Base-by-base conservation (phyloP, 2,113 vertebrate genomes). In the Galbula dea region DNA sequence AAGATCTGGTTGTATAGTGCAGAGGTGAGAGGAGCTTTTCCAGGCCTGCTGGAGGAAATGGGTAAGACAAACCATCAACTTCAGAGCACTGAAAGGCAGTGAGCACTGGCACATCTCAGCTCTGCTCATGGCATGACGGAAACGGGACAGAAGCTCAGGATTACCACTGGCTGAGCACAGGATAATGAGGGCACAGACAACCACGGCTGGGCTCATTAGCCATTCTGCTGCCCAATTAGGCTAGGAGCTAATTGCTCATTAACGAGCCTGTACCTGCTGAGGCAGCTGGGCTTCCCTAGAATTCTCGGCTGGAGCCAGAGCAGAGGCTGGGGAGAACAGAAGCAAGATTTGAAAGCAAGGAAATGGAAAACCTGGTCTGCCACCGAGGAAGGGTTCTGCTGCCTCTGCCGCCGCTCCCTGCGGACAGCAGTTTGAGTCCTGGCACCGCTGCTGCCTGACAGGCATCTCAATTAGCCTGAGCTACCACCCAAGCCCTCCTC, bases 141-240 rank as follows among this genome's bases (percentile, higher is more conserved):
- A 93, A 81, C 23, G 80, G 92, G 94, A 94, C 91, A 93, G 69
- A 29, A 95, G 81, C 48, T 92, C 57, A 61, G 83, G 29, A 20
- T 88, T 82, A 58, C 82, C 89, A 43, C 95, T 74, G 95, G 78
- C 95, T 92, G 94, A 96, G 95, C 92, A 11, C 88, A 29, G 81
- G 51, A 91, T 96, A 96, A 96, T 93, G 95, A 97, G 96, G 94
- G 95, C 91, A 93, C 89, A 69, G 80, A 72, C 86, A 89, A 4
- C 81, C 79, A 6, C 2, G 88, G 83, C 92, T 69, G 86, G 89
- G 91, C 94, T 96, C 96, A 95, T 96, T 96, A 97, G 96, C 93
- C 96, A 93, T 94, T 93, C 96, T 85, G 75, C 96, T 97, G 96
- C 95, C 96, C 97, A 97, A 96, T 97, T 97, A 97, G 95, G 93